Base-by-base conservation (phyloP, 2,888 invertebrate genomes). In the Amitus sp. region DNA sequence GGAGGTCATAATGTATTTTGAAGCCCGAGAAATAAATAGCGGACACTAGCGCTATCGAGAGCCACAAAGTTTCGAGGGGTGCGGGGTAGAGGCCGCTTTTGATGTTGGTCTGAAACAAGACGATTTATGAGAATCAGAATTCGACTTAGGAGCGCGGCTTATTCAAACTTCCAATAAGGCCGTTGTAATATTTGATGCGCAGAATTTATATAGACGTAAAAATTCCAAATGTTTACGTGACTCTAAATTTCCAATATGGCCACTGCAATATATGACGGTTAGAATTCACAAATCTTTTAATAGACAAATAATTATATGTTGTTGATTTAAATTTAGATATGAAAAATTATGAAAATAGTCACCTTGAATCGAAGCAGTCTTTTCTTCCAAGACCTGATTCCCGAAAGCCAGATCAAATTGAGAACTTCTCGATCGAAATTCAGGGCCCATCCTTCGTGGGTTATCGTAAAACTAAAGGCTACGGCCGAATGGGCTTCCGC, bases 401-500 rank as follows among this genome's bases (percentile, higher is more conserved):
- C 98, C 18, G 97, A 96, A 73, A 94, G 89, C 94, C 96, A 96
- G 43, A 99, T 94, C 45, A 98, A 89, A 79, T 95, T 90, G 9
- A 99, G 87, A 4, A 98, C 96, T 84, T 99, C 98, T 58, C 95
- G 89, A 82, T 99, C 98, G 81, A 98, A 96, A 83, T 98, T 95
- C 49, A 99, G 94, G 78, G 97, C 95, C 87, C 98, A 94, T 69
- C 99, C 99, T 82, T 99, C 99, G 82, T 98, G 98, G 64, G 97
- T 96, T 75, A 99, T 95, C 45, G 95, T 89, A 84, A 99, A 98
- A 51, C 96, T 95, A 83, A 98, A 98, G 64, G 97, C 98, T 66
- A 98, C 98, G 52, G 98, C 98, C 66, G 94, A 91, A 85, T 98
- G 98, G 70, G 98, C 98, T 92, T 98, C 98, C 77, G 98, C 98